These are phyloP conservation scores for Pyrochroa serraticornis DNA, from an alignment of 2,888 invertebrate genomes.

Conservation along the genomic window DNA sequence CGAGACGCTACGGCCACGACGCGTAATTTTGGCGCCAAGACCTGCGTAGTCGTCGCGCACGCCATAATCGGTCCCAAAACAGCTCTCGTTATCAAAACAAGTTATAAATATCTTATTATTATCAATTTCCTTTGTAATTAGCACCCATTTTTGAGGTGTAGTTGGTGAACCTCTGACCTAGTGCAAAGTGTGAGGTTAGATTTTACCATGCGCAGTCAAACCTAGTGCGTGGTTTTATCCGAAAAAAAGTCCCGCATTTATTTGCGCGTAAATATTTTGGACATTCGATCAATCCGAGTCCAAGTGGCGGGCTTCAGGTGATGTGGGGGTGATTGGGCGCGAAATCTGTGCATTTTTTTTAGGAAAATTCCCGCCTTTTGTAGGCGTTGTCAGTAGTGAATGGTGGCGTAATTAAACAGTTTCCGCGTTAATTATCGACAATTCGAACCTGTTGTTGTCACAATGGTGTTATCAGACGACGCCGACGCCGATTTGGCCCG, in stretches of 20 bases:
- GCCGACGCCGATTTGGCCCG: slow-evolving; percentile 66
- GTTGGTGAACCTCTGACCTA: too few relatives aligned
- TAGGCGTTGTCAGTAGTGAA: slow-evolving; percentile 38
- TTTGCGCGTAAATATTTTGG: slow-evolving; percentile 17
- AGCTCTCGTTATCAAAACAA: too few relatives aligned
- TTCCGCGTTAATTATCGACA: not conserved
- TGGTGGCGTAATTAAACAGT: slow-evolving; percentile 4
- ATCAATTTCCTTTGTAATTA: too few relatives aligned
- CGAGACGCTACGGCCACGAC: too few relatives aligned
- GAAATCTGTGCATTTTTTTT: not conserved
- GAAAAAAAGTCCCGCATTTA: slow-evolving; percentile 12
- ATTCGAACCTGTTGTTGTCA: slow-evolving; percentile 27
- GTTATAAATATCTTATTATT: too few relatives aligned
- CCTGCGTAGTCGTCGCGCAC: too few relatives aligned
- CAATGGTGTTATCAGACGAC: slow-evolving; percentile 64
- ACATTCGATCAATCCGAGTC: not conserved
- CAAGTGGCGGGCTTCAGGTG: not conserved
- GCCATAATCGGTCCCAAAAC: too few relatives aligned
- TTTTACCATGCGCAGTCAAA: slow-evolving; percentile 11
- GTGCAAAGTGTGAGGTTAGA: too few relatives aligned
- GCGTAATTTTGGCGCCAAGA: too few relatives aligned
- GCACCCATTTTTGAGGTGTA: too few relatives aligned
- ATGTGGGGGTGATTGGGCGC: not conserved
- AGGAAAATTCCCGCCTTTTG: slow-evolving; percentile 42
- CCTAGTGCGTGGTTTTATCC: slow-evolving; percentile 1